Evolutionary conservation across 2,888 invertebrate species (phyloP).

Genomic region (Prenolepis imparis): DNA sequence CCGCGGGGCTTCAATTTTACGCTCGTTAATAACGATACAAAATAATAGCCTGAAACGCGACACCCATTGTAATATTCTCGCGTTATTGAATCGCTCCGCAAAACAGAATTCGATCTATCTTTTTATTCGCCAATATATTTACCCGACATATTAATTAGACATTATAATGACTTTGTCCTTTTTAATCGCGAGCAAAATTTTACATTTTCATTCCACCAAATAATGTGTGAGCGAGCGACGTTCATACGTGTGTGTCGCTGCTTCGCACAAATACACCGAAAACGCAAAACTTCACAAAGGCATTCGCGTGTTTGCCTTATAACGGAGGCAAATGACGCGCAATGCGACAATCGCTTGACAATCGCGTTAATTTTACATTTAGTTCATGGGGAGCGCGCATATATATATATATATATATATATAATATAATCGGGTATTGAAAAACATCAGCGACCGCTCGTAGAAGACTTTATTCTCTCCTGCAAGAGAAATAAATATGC

Average conservation of each 20-base stretch:
- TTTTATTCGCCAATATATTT: conserved; percentile 55
- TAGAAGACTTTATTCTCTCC: not conserved
- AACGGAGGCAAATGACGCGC: conserved; percentile 41
- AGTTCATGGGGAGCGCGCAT: not conserved
- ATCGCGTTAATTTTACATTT: conserved; percentile 44
- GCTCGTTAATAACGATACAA: conserved; percentile 58
- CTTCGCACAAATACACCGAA: not conserved
- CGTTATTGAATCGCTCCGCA: conserved; percentile 57
- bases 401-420: not conserved
- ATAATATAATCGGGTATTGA: conserved; percentile 15
- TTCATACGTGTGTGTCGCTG: not conserved
- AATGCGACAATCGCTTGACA: conserved; percentile 32
- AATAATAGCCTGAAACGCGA: conserved; percentile 56
- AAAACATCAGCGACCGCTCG: conserved; percentile 8
- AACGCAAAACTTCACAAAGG: conserved; percentile 1
- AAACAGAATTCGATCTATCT: conserved; percentile 58
- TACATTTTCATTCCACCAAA: conserved; percentile 35
- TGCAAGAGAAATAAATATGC: not conserved
- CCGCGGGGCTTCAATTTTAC: conserved; percentile 62
- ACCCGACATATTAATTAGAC: conserved; percentile 51
- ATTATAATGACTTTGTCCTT: conserved; percentile 53
- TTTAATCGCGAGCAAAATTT: conserved; percentile 44
- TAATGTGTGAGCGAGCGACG: conserved; percentile 14
- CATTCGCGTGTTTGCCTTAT: conserved; percentile 44
- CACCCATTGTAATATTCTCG: conserved; percentile 59